Evolutionary conservation across 2,113 vertebrate species (phyloP), one percentile per base, ranked within the genome.

Genomic region (Cavia porcellus): DNA sequence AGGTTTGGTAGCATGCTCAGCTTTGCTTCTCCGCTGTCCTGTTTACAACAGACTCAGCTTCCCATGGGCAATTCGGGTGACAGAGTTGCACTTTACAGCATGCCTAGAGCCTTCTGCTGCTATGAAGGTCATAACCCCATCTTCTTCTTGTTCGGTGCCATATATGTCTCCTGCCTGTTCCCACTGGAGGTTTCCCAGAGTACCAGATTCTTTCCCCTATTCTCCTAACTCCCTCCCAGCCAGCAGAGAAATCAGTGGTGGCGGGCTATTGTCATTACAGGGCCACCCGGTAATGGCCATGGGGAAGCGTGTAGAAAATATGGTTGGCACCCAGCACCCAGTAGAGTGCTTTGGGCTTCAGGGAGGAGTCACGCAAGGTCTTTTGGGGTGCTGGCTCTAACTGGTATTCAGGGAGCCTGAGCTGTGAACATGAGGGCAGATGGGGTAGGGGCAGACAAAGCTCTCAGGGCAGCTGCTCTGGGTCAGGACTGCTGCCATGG

Each of bases 11-110:
- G 15, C 9, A 4, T 66, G 50, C 11, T 82, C 38, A 92, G 38
- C 82, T 94, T 79, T 14, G 30, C 19, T 89, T 88, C 45, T 82
- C 38, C 64, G 55, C n/a, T 64, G 32, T 92, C 32, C 52, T 59
- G 59, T 28, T 38, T 14, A 17, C 1, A n/a, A 70, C n/a, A 62
- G 57, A 86, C 38, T 61, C 10, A 55, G 19, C 28, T 83, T 24
- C 30, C 32, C 30, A 42, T 5, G 0, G 70, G 30, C 5, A 11
- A 59, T 52, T 47, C 28, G 17, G 30, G 30, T 25, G 55, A 10
- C 83, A 57, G 25, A 30, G n/a, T 68, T 88, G 52, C 15, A 38
- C 45, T 20, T 0, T 81, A 70, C 0, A 15, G 84, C 57, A 3
- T 20, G 38, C 42, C 74, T 42, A 28, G 52, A 59, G 17, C 38